Percentiles rank a stretch among this genome's conserved stretches.
These are phyloP conservation scores for Epinotia ramella DNA, from an alignment of 2,888 invertebrate species.

Conservation along the genomic window DNA sequence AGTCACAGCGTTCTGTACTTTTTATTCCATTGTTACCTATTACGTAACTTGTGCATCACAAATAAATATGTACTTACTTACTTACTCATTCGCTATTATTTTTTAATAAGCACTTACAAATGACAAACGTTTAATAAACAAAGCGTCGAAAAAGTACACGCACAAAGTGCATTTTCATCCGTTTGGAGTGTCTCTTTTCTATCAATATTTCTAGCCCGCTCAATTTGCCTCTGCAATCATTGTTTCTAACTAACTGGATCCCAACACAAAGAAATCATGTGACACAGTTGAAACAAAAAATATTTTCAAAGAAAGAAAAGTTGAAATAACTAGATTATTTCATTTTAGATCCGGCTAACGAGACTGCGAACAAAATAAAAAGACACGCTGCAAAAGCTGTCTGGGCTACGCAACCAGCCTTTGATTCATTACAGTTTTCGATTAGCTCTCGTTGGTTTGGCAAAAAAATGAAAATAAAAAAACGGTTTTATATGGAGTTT, in stretches of 20 bases:
- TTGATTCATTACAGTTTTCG: constrained; percentile 84
- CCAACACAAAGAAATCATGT: constrained; percentile 32
- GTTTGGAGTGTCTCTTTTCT: not conserved
- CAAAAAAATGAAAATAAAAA: constrained; percentile 51
- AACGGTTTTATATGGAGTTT: constrained; percentile 37
- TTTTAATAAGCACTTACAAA: too few relatives aligned
- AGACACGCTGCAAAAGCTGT: constrained; percentile 66
- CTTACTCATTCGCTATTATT: not conserved
- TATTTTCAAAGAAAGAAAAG: constrained; percentile 50
- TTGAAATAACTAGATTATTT: constrained; percentile 73
- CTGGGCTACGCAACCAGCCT: constrained; percentile 75
- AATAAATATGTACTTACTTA: not conserved
- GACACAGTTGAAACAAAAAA: constrained; percentile 43
- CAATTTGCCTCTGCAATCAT: not conserved
- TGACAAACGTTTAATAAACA: too few relatives aligned
- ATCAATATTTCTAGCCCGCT: not conserved
- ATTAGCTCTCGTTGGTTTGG: constrained; percentile 70
- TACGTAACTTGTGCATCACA: too few relatives aligned
- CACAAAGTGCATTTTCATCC: not conserved
- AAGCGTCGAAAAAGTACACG: too few relatives aligned
- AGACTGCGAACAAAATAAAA: constrained; percentile 70
- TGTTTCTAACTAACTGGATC: not conserved
- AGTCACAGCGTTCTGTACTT: too few relatives aligned
- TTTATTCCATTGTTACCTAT: too few relatives aligned
- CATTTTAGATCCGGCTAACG: constrained; percentile 73